Evolutionary conservation across 2,797 vertebrate species (phyloP).

Genomic region (Crenichthys baileyi): DNA sequence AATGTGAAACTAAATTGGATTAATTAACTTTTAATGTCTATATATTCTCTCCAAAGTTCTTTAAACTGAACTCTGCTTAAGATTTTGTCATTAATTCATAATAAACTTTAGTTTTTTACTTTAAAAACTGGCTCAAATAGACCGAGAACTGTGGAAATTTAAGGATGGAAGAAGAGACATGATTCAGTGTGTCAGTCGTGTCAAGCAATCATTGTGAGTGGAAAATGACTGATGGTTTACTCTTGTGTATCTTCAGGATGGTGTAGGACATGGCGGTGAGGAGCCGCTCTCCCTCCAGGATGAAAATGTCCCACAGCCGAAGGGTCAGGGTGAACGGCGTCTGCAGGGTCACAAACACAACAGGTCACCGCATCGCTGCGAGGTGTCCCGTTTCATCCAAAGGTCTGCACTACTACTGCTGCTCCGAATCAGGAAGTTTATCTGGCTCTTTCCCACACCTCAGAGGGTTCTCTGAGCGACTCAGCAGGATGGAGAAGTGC

Average conservation of each 20-base stretch:
- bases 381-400: neutral
- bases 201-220: neutral
- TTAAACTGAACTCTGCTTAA: neutral
- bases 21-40: neutral
- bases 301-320: slow-evolving; percentile 88
- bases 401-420: slow-evolving; percentile 3
- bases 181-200: neutral
- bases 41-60: neutral
- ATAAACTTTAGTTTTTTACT: neutral
- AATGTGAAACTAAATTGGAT: neutral
- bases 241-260: slow-evolving; percentile 87
- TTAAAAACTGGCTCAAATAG: neutral
- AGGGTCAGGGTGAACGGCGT: slow-evolving; percentile 88
- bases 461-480: slow-evolving; percentile 38
- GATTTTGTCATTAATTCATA: neutral
- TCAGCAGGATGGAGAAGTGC: slow-evolving; percentile 52
- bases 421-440: slow-evolving; percentile 49
- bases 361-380: slow-evolving; percentile 2
- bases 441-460: slow-evolving; percentile 58
- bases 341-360: slow-evolving; percentile 65
- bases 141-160: neutral
- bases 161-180: neutral
- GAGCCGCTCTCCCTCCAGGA: slow-evolving; percentile 86
- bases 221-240: slow-evolving; percentile 67
- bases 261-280: slow-evolving; percentile 88